Conservation (phyloP, 2,797 vertebrate genomes). For the Coregonus ussuriensis region DNA sequence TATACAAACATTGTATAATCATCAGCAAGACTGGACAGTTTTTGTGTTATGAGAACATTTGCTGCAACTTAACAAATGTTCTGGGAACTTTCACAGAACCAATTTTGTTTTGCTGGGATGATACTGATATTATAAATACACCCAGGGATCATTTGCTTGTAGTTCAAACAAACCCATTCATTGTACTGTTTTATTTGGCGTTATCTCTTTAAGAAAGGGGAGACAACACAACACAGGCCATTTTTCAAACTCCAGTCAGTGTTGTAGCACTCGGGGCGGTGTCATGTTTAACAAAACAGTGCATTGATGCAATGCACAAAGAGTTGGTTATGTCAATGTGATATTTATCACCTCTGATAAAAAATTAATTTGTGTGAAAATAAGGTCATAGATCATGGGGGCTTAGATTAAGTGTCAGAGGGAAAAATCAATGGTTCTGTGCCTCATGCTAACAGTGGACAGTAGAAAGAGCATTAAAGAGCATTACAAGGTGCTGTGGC, state of each 20-base stretch:
- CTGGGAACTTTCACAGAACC: no score
- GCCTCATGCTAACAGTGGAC: conserved; percentile 54
- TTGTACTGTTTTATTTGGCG: conserved; percentile 35
- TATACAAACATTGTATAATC: no score
- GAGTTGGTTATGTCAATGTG: conserved; percentile 75
- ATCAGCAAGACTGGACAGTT: no score
- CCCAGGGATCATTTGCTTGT: not conserved
- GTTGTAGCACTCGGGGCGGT: conserved; percentile 52
- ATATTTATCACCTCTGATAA: conserved; percentile 86
- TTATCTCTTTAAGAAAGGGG: conserved; percentile 46
- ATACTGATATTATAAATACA: not conserved
- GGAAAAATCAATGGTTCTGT: conserved; percentile 73
- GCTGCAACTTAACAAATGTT: no score
- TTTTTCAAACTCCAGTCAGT: conserved; percentile 65
- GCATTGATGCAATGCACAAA: conserved; percentile 69
- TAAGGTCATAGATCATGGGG: conserved; percentile 82
- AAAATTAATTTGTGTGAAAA: conserved; percentile 83
- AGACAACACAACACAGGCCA: conserved; percentile 39
- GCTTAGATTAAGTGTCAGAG: conserved; percentile 80
- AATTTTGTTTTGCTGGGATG: not conserved
- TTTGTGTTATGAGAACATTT: no score
- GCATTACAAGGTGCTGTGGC: conserved; percentile 62
- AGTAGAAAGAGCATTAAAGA: conserved; percentile 55
- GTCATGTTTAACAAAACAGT: conserved; percentile 72
- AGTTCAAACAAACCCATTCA: conserved; percentile 10